A percentile compares a stretch with the other conserved stretches of the same genome.
Conservation (phyloP, 2,797 vertebrate genomes). For the Harpagifer antarcticus region DNA sequence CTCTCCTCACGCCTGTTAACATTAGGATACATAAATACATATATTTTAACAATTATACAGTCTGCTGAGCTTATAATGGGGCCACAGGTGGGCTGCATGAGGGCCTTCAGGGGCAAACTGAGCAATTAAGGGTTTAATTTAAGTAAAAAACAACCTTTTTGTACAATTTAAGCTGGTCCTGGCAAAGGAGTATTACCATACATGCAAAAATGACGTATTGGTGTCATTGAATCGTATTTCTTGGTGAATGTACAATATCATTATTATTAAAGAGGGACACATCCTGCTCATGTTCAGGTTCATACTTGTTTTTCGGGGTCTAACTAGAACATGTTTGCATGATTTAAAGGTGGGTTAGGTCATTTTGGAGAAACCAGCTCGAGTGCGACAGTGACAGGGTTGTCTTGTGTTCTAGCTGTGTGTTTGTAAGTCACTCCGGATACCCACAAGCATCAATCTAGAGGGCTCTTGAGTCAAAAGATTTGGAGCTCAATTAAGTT, state of each 20-base stretch:
- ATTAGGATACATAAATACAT: slow-evolving; percentile 34
- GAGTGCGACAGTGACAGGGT: no score
- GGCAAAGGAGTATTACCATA: slow-evolving; percentile 11
- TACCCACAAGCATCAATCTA: background rate
- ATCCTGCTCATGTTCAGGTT: no score
- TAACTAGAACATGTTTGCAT: no score
- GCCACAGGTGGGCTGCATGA: background rate
- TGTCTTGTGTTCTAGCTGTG: no score
- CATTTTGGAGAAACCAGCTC: no score
- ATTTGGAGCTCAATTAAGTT: background rate
- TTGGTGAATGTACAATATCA: background rate
- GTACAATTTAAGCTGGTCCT: background rate
- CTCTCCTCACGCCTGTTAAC: slow-evolving; percentile 38
- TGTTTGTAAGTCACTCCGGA: no score
- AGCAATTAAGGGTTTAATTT: background rate
- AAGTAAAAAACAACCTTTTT: slow-evolving; percentile 1
- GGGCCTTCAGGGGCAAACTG: background rate
- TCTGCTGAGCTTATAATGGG: slow-evolving; percentile 29
- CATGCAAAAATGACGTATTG: background rate
- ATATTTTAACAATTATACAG: slow-evolving; percentile 34
- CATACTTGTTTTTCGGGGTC: no score
- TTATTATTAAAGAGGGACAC: no score
- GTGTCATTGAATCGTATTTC: background rate
- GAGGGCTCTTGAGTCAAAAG: background rate
- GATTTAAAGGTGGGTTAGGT: no score